Conservation (phyloP, 1,140 invertebrate genomes). For the Cydia splendana region DNA sequence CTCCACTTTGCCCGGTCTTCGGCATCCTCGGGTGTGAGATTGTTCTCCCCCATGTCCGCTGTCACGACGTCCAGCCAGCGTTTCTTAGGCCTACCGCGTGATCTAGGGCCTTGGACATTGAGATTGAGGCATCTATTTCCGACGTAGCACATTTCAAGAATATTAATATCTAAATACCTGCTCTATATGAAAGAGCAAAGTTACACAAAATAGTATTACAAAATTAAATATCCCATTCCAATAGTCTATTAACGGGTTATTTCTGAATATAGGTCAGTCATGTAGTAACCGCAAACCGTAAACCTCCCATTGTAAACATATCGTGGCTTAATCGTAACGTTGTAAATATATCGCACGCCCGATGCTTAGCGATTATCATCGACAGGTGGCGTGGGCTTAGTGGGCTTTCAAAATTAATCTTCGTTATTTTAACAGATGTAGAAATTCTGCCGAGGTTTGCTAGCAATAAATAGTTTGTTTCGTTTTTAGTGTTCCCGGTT, state of each 20-base stretch:
- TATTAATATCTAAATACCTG: no score
- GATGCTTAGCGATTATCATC: slow-evolving; percentile 25
- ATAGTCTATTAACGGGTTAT: slow-evolving; percentile 16
- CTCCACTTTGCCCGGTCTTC: no score
- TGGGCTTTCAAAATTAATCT: not conserved
- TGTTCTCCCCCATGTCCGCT: no score
- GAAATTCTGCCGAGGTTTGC: not conserved
- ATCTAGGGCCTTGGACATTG: no score
- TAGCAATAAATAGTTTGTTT: not conserved
- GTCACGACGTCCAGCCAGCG: no score
- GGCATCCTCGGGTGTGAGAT: no score
- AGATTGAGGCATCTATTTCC: no score
- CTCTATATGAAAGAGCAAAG: no score
- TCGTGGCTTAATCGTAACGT: slow-evolving; percentile 5
- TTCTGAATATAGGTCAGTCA: slow-evolving; percentile 17
- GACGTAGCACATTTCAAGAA: no score
- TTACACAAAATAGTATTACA: not conserved
- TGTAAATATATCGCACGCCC: not conserved
- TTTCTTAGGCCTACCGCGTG: no score
- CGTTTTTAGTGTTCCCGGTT: not conserved
- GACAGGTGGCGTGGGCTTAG: slow-evolving; percentile 13
- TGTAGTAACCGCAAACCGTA: slow-evolving; percentile 3
- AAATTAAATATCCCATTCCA: slow-evolving; percentile 15
- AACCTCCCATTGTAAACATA: slow-evolving; percentile 14
- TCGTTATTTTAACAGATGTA: not conserved